Percentiles rank a stretch among this genome's conserved stretches.
phyloP scores from a whole-genome alignment of 2,113 vertebrate genomes.

The Entomyzon cyanotis region DNA sequence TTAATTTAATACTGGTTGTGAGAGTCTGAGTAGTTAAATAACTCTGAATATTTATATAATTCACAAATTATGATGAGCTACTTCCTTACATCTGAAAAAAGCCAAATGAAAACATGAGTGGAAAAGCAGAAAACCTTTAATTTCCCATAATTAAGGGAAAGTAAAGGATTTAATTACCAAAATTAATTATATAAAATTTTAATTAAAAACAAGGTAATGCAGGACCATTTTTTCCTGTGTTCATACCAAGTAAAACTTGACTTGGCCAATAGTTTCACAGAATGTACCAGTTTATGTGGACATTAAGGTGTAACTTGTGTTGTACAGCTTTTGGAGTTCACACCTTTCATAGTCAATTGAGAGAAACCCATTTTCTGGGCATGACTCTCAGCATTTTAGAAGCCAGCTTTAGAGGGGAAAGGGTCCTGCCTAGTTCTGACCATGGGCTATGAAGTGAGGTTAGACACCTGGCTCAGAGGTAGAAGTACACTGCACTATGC shows the following conservation, averaged over 20 bases:
- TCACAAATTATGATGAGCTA: not conserved
- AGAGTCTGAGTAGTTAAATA: not conserved
- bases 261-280: not conserved
- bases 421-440: not conserved
- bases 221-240: not conserved
- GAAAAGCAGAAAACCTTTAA: not conserved
- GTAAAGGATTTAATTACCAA: not conserved
- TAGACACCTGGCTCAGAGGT: not conserved
- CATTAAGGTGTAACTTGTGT: not conserved
- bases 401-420: not conserved
- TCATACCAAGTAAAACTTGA: not conserved
- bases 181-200: not conserved
- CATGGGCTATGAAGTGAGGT: rapidly evolving
- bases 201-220: not conserved
- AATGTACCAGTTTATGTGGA: not conserved
- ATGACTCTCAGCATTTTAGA: not conserved
- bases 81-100: not conserved
- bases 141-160: not conserved
- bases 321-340: not conserved
- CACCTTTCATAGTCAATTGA: not conserved
- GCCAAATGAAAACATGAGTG: not conserved
- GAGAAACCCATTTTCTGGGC: not conserved
- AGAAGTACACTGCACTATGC: rapidly evolving
- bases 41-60: not conserved
- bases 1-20: not conserved